Base-by-base conservation (phyloP, 2,113 vertebrate genomes). In the Sardina pilchardus region DNA sequence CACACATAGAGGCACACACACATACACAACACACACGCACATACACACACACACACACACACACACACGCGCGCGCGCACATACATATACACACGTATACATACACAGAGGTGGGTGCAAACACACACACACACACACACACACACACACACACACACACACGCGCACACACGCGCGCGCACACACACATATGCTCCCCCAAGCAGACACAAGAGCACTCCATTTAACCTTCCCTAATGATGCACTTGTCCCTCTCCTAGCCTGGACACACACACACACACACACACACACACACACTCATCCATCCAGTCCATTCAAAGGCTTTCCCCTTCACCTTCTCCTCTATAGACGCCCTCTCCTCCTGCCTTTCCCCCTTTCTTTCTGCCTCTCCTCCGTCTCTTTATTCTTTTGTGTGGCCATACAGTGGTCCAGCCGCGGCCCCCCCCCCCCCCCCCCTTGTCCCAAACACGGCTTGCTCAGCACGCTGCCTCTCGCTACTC, bases 191-290 rank as follows among this genome's bases (percentile, higher is more conserved):
- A 75, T 8, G 19, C 50, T 19, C 50, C 50, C 59, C 21, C 21
- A 63, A 63, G n/a, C 59, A 21, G n/a, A 67, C 59, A 67, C 59
- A 67, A 36, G 16, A 14, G 30, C 8, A 75, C 63, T 71, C 63
- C n/a, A 71, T 71, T 71, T 71, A 71, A 71, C 63, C 63, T 71
- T 71, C 8, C 63, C 16, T 71, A 71, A 71, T 71, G 63, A 71
- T 71, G 63, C 30, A 71, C 63, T 71, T 71, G n/a, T 71, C 63
- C 26, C n/a, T 16, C 63, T 71, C 63, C 34, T 71, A 71, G 12
- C n/a, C n/a, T 12, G 63, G n/a, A 26, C n/a, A 26, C 63, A 71
- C 48, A 14, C 48, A 50, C 59, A n/a, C 59, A 59, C 53, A 59
- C 53, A 21, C 53, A 59, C 53, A 59, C 53, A 21, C 53, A 59